These are phyloP conservation scores for Xylota segnis DNA, from an alignment of 2,888 invertebrate species.

Conservation along the genomic window DNA sequence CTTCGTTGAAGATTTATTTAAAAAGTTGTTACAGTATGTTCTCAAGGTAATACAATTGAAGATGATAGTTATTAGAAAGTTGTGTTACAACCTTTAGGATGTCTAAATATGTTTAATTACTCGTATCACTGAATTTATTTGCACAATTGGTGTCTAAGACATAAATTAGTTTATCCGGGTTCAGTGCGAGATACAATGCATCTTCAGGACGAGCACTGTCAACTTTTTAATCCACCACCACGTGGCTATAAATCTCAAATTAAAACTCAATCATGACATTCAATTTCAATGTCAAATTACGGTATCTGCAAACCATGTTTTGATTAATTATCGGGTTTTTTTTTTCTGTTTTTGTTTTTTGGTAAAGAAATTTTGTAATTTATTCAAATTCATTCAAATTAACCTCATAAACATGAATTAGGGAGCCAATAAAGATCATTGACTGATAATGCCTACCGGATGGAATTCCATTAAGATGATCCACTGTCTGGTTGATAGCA, in stretches of 20 bases:
- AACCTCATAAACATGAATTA: neutral
- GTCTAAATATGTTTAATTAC: too few relatives aligned
- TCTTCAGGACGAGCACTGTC: too few relatives aligned
- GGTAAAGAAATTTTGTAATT: neutral
- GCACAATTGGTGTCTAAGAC: too few relatives aligned
- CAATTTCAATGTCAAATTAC: slow-evolving; percentile 9
- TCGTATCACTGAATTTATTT: too few relatives aligned
- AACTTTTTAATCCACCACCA: neutral
- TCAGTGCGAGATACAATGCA: too few relatives aligned
- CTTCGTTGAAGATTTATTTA: neutral
- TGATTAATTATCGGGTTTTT: neutral
- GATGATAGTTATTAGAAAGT: neutral
- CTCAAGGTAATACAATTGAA: neutral
- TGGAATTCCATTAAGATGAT: neutral
- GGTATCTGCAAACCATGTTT: neutral
- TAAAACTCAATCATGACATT: neutral
- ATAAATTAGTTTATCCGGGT: too few relatives aligned
- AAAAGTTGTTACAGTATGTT: neutral
- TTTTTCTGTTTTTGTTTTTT: neutral
- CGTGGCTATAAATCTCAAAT: neutral
- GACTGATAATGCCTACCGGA: neutral
- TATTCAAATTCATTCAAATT: slow-evolving; percentile 4
- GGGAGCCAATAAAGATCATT: slow-evolving; percentile 7
- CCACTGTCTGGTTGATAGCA: neutral
- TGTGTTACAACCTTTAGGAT: neutral